Percentiles rank a stretch among this genome's conserved stretches.
Evolutionary conservation across 2,113 vertebrate genomes (phyloP).

Genomic region (Pristiophorus japonicus): DNA sequence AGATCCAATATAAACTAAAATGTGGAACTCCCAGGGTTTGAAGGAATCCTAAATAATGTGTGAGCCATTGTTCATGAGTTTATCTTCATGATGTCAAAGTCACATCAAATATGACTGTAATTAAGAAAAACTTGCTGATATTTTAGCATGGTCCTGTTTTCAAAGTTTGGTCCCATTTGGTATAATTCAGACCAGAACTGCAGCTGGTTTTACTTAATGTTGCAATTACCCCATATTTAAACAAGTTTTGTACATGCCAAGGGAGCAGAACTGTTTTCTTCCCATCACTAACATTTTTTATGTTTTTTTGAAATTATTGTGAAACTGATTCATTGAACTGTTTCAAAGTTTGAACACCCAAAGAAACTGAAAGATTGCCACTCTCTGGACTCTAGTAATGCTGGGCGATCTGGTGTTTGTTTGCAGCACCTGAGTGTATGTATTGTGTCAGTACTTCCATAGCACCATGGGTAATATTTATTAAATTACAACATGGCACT

Average conservation of each 20-base stretch:
- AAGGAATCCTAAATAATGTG: background rate
- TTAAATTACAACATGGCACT: too few species aligned
- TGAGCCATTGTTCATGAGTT: background rate
- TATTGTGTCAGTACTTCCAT: background rate
- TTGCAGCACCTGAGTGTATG: background rate
- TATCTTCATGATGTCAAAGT: background rate
- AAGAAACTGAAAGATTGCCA: background rate
- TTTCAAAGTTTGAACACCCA: too few species aligned
- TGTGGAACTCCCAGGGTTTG: background rate
- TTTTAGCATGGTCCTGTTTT: background rate
- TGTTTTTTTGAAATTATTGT: background rate
- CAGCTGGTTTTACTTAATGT: background rate
- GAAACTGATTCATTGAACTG: background rate
- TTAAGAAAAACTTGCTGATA: background rate
- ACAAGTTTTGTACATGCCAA: background rate
- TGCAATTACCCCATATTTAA: background rate
- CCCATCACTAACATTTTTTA: background rate
- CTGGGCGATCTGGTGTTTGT: too few species aligned
- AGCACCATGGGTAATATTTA: background rate
- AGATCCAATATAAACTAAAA: too few species aligned
- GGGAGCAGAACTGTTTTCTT: background rate
- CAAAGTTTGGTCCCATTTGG: background rate
- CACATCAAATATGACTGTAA: background rate
- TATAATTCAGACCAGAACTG: background rate
- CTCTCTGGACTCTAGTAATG: background rate